phyloP scores from a whole-genome alignment of 2,888 invertebrate species.

The Neelides folsomi region DNA sequence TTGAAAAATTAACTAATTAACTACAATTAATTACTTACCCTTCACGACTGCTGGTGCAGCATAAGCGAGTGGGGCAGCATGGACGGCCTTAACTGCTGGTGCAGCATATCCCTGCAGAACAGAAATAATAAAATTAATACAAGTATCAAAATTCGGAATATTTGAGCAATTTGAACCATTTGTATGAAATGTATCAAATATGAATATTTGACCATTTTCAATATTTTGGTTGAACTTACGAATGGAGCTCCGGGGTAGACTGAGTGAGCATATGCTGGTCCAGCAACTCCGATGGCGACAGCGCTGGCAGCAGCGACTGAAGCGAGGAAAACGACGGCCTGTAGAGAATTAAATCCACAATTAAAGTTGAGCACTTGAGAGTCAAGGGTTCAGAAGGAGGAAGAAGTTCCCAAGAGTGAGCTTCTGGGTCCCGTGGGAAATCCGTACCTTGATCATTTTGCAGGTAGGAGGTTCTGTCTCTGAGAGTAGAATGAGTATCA shows the following conservation, averaged over 20 bases:
- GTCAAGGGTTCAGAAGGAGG: too few relatives aligned
- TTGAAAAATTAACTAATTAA: too few relatives aligned
- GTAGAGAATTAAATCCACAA: neutral
- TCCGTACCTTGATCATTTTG: too few relatives aligned
- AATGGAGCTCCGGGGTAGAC: neutral
- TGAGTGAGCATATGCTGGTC: slow-evolving; percentile 1
- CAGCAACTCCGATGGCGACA: slow-evolving; percentile 2
- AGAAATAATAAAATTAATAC: too few relatives aligned
- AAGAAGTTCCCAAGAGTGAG: neutral
- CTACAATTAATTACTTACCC: too few relatives aligned
- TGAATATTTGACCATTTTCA: slow-evolving; percentile 1
- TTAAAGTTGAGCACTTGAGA: neutral
- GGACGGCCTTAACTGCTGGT: neutral
- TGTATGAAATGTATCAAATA: neutral
- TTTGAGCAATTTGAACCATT: neutral
- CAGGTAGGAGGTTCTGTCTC: too few relatives aligned
- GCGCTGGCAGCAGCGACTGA: slow-evolving; percentile 10
- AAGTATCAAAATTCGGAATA: neutral
- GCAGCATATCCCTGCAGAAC: neutral
- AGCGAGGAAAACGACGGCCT: slow-evolving; percentile 10
- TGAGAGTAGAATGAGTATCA: too few relatives aligned
- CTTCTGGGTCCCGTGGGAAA: too few relatives aligned
- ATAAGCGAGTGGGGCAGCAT: neutral
- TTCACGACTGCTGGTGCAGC: neutral
- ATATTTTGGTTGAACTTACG: neutral